Conservation (phyloP, 1,140 invertebrate genomes). For the Ectropis grisescens region DNA sequence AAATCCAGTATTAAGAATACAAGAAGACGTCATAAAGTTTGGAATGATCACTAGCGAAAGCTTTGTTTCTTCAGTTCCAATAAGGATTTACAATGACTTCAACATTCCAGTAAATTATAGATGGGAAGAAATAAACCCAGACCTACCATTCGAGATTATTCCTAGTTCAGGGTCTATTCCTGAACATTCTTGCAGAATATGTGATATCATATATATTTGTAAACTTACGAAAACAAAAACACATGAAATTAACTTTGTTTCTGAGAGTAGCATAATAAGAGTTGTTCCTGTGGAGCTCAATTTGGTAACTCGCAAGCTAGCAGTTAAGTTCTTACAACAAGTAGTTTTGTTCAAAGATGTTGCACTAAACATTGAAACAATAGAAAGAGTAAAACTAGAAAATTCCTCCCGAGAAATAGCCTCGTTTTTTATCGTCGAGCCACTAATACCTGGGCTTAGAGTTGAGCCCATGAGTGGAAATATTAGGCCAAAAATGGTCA, state of each 20-base stretch:
- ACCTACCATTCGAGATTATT: slow-evolving; percentile 46
- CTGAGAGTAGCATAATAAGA: slow-evolving; percentile 18
- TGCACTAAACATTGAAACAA: slow-evolving; percentile 43
- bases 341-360: slow-evolving; percentile 51
- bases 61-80: slow-evolving; percentile 43
- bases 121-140: slow-evolving; percentile 33
- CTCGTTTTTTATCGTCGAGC: slow-evolving; percentile 50
- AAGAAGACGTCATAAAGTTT: slow-evolving; percentile 51
- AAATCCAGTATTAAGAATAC: slow-evolving; percentile 35
- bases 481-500: slow-evolving; percentile 49
- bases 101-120: slow-evolving; percentile 40
- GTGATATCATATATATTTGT: slow-evolving; percentile 38
- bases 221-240: slow-evolving; percentile 47
- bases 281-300: slow-evolving; percentile 40
- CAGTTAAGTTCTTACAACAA: slow-evolving; percentile 49
- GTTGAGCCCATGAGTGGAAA: slow-evolving; percentile 49
- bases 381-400: slow-evolving; percentile 47
- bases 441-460: slow-evolving; percentile 43
- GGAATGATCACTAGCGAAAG: slow-evolving; percentile 53
- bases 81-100: slow-evolving; percentile 48
- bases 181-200: slow-evolving; percentile 36
- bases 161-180: slow-evolving; percentile 33
- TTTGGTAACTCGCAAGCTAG: slow-evolving; percentile 42
- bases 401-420: slow-evolving; percentile 55
- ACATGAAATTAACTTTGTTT: slow-evolving; percentile 42